phyloP scores from a whole-genome alignment of 2,888 invertebrate species.

The Theretra japonica region DNA sequence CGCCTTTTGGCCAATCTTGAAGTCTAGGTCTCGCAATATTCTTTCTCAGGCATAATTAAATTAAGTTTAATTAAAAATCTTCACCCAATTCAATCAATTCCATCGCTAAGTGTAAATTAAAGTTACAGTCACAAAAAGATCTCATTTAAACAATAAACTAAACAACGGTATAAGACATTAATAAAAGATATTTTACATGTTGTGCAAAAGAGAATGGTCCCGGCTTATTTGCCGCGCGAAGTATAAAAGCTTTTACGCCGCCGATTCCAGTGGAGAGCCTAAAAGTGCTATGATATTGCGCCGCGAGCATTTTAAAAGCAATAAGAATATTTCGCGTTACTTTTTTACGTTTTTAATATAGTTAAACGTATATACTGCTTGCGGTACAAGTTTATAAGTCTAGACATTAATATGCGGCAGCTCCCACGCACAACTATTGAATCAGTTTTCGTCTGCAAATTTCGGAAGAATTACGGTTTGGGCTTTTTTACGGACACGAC shows the following conservation, averaged over 20 bases:
- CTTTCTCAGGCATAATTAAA: too few species aligned
- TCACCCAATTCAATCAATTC: too few species aligned
- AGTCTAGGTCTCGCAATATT: too few species aligned
- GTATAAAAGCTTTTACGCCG: conserved; percentile 23
- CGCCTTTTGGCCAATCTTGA: too few species aligned
- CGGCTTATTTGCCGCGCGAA: conserved; percentile 20
- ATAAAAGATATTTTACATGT: neutral
- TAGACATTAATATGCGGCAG: too few species aligned
- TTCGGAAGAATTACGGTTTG: too few species aligned
- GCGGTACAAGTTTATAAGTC: too few species aligned
- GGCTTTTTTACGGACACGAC: too few species aligned
- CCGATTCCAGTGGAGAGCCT: conserved; percentile 2
- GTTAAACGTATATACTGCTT: neutral
- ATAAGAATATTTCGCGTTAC: conserved; percentile 55
- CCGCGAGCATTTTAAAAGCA: conserved; percentile 34
- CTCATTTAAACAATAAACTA: conserved; percentile 4
- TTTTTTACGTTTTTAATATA: conserved; percentile 53
- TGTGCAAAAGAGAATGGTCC: neutral
- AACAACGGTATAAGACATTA: neutral
- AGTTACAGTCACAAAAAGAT: neutral
- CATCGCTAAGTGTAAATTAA: neutral
- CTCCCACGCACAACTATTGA: too few species aligned
- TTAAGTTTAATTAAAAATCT: too few species aligned
- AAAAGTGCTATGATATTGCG: conserved; percentile 10
- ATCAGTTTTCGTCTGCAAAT: too few species aligned